Base-by-base conservation (phyloP, 2,888 invertebrate genomes). In the Drosophila subquinaria region DNA sequence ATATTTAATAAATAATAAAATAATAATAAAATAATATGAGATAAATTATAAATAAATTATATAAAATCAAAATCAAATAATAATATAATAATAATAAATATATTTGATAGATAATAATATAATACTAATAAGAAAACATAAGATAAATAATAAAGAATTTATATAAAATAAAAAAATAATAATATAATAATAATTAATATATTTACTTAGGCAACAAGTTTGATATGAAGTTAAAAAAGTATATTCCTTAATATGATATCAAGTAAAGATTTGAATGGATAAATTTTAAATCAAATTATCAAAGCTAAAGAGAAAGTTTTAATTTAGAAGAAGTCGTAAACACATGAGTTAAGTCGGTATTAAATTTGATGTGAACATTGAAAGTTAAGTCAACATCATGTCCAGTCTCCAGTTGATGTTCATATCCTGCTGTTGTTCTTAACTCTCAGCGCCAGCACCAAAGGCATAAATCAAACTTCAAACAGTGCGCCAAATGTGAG, bases 391-490 rank as follows among this genome's bases (percentile, higher is more conserved):
- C 69, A 78, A 73, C 70, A 76, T 76, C 15, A 10, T 3, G 15
- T 48, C 10, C 53, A 42, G 23, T 17, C 33, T 8, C 13, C 11
- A 17, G 45, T 35, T 13, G 9, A 5, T 50, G 17, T 35, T 45
- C n/a, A 11, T 69, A 69, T 76, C 74, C 71, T 76, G 76, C 73
- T 79, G 80, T 15, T 62, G 69, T 65, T 65, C 65, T 57, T 15
- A 42, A 38, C 38, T 38, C 38, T 38, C n/a, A 36, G 35, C 13
- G 35, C 35, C 13, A 13, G 35, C 11, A 4, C 38, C 23, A 30
- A 38, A 30, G 40, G 33, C 78, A 82, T 86, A 83, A 86, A 82
- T 82, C 82, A 82, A 82, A 86, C 87, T 78, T 86, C 82, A 82
- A 82, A 86, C 69, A 76, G 48, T 48, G 87, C 82, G 87, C 50